A percentile compares a stretch with the other conserved stretches of the same genome.
phyloP scores from a whole-genome alignment of 2,113 vertebrate species.

The Dasyornis broadbenti region DNA sequence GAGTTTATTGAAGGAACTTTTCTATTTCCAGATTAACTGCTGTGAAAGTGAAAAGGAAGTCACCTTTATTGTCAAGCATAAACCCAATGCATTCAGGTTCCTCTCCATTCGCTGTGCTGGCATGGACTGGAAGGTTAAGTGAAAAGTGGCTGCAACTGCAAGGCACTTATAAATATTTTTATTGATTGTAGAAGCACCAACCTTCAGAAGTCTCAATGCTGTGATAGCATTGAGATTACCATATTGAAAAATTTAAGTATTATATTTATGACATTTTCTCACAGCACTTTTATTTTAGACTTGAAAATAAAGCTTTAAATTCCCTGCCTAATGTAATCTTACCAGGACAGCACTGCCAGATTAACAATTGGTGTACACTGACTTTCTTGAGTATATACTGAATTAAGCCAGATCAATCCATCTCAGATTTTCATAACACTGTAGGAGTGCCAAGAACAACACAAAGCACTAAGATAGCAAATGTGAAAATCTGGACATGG shows the following conservation, averaged over 20 bases:
- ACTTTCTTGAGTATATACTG: neutral
- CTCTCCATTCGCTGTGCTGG: neutral
- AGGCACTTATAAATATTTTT: neutral
- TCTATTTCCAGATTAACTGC: neutral
- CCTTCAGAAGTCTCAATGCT: neutral
- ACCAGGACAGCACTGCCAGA: neutral
- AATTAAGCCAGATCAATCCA: neutral
- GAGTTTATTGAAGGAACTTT: neutral
- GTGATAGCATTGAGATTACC: neutral
- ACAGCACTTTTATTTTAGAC: neutral
- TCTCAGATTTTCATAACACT: fast-evolving
- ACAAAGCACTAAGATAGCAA: neutral
- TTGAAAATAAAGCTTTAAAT: neutral
- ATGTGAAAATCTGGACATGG: neutral
- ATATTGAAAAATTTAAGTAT: neutral
- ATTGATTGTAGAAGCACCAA: neutral
- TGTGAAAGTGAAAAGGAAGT: neutral
- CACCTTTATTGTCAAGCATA: neutral
- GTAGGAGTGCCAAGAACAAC: neutral
- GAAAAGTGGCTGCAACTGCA: neutral
- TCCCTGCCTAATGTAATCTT: neutral
- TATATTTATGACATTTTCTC: neutral
- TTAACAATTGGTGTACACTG: neutral
- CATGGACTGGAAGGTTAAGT: neutral
- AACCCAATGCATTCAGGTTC: neutral